Percentiles rank a stretch among this genome's conserved stretches.
phyloP scores from a whole-genome alignment of 2,888 invertebrate species.

The Drosophila suboccidentalis region DNA sequence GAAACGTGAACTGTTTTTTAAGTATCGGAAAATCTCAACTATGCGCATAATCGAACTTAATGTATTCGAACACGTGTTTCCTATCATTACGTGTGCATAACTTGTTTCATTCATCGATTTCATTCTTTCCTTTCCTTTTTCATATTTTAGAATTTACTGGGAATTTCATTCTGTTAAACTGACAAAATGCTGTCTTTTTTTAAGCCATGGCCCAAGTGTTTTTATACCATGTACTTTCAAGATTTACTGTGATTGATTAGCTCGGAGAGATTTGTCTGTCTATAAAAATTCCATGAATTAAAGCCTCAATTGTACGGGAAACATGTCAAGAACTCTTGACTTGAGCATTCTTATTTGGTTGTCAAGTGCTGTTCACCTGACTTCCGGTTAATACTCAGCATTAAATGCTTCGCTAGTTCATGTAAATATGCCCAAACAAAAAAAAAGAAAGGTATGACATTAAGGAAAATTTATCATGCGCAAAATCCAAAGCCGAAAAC shows the following conservation, averaged over 20 bases:
- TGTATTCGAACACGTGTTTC: neutral
- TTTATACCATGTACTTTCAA: neutral
- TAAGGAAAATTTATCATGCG: constrained; percentile 19
- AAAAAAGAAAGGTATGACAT: neutral
- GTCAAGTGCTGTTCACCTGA: constrained; percentile 18
- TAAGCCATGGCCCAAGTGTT: neutral
- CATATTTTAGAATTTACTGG: neutral
- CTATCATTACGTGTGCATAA: constrained; percentile 6
- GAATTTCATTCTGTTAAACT: neutral
- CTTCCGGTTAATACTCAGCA: constrained; percentile 3
- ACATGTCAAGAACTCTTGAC: neutral
- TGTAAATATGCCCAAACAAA: neutral
- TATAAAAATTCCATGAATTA: neutral
- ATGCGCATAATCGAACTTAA: constrained; percentile 16
- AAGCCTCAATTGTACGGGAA: neutral
- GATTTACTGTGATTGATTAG: constrained; percentile 13
- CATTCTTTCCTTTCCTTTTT: neutral
- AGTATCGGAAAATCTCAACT: constrained; percentile 2
- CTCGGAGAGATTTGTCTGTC: neutral
- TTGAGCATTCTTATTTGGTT: neutral
- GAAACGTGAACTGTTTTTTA: constrained; percentile 25
- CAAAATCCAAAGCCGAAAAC: constrained; percentile 37
- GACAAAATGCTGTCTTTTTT: neutral
- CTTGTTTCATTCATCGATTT: neutral
- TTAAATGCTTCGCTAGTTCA: neutral